These are phyloP conservation scores for Crotophaga sulcirostris DNA, from an alignment of 2,113 vertebrate species.

Conservation along the genomic window DNA sequence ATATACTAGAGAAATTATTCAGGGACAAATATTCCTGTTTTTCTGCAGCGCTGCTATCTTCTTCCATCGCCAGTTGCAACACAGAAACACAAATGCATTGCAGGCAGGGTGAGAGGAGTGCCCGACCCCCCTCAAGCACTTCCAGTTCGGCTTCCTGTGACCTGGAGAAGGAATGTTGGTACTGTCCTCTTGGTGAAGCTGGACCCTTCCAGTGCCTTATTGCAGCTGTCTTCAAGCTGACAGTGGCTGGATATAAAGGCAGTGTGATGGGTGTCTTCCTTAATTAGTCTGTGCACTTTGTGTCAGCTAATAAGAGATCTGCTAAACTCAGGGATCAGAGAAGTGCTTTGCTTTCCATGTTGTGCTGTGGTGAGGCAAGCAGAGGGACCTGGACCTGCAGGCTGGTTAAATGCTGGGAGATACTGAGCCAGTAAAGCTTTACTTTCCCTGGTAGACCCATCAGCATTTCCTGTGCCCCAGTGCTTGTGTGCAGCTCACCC, in stretches of 20 bases:
- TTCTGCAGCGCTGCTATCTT: neutral
- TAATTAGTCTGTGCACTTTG: neutral
- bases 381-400: neutral
- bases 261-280: neutral
- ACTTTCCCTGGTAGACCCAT: neutral
- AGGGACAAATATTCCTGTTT: conserved; percentile 36
- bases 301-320: neutral
- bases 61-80: neutral
- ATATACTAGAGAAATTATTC: conserved; percentile 57
- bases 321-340: rapidly evolving
- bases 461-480: neutral
- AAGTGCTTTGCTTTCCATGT: neutral
- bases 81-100: neutral
- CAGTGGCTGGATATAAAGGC: neutral
- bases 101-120: neutral
- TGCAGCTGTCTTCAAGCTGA: neutral
- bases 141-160: neutral
- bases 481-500: neutral
- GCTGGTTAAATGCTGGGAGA: neutral
- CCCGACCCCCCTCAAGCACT: neutral
- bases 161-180: neutral
- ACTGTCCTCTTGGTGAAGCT: neutral
- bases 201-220: neutral
- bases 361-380: neutral
- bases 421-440: neutral